phyloP scores from a whole-genome alignment of 2,888 invertebrate species.

The Lithodes maja region DNA sequence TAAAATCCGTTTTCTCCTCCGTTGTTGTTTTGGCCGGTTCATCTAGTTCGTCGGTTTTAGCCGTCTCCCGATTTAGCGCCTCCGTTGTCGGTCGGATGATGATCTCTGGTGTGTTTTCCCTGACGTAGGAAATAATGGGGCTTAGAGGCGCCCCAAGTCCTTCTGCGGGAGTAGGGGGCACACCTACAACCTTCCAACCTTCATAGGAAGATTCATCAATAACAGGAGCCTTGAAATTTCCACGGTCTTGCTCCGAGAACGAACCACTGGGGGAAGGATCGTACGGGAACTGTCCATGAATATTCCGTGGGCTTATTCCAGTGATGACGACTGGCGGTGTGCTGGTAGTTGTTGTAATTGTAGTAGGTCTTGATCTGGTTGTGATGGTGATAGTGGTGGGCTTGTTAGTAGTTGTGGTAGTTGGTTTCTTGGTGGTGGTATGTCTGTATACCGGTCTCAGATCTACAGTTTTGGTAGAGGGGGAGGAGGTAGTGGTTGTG shows the following conservation, averaged over 20 bases:
- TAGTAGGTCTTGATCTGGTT: not conserved
- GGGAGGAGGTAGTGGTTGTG: not conserved
- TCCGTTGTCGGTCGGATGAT: slow-evolving; percentile 25
- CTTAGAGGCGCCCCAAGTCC: slow-evolving; percentile 32
- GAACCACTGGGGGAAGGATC: not conserved
- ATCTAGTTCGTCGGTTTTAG: not conserved
- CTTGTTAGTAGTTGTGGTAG: not conserved
- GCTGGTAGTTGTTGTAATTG: not conserved
- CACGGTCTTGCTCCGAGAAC: not conserved
- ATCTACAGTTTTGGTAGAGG: not conserved
- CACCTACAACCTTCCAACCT: slow-evolving; percentile 58
- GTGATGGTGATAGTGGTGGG: not conserved
- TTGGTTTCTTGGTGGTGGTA: slow-evolving; percentile 5
- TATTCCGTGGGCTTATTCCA: slow-evolving; percentile 30
- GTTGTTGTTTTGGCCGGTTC: not conserved
- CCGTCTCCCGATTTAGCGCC: not conserved
- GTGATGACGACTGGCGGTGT: slow-evolving; percentile 34
- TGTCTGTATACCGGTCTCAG: slow-evolving; percentile 43
- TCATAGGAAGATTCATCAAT: slow-evolving; percentile 34
- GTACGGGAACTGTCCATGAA: not conserved
- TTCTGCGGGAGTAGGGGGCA: slow-evolving; percentile 17
- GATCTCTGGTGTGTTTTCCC: slow-evolving; percentile 43
- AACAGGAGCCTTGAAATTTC: slow-evolving; percentile 20
- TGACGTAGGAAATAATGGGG: slow-evolving; percentile 41
- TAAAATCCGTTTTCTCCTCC: not conserved